phyloP scores from a whole-genome alignment of 2,113 vertebrate genomes.

The Ictidomys tridecemlineatus region DNA sequence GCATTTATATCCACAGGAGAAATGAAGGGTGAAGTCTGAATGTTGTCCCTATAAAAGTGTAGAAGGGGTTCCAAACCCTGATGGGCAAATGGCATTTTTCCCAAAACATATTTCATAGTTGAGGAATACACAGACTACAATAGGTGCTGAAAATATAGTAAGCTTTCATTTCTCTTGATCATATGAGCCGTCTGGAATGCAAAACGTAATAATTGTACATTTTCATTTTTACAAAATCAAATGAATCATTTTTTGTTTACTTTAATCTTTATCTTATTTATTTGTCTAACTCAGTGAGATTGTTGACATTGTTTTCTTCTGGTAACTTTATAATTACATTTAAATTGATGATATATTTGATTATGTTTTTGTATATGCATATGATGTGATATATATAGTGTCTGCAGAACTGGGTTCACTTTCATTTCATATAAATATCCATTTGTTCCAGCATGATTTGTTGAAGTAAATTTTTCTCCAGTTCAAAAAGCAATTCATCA shows the following conservation, averaged over 20 bases:
- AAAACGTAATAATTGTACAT: background rate
- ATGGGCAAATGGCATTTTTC: background rate
- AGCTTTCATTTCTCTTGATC: background rate
- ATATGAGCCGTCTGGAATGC: background rate
- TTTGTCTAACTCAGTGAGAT: background rate
- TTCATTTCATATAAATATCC: background rate
- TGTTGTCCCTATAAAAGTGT: background rate
- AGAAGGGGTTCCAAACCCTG: background rate
- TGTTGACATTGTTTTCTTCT: background rate
- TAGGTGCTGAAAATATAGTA: background rate
- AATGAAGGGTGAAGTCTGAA: background rate
- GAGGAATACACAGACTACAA: background rate
- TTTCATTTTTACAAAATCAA: conserved; percentile 18
- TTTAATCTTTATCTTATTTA: background rate
- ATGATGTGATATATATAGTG: background rate
- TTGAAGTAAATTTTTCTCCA: background rate
- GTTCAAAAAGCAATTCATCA: background rate
- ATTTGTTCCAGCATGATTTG: background rate
- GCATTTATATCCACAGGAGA: background rate
- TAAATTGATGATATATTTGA: background rate
- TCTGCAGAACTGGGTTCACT: background rate
- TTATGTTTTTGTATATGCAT: background rate
- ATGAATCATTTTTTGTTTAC: background rate
- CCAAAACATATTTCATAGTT: background rate
- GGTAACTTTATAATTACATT: background rate